These are phyloP conservation scores for Dasysyrphus tricinctus DNA, from an alignment of 2,888 invertebrate species.

Conservation along the genomic window DNA sequence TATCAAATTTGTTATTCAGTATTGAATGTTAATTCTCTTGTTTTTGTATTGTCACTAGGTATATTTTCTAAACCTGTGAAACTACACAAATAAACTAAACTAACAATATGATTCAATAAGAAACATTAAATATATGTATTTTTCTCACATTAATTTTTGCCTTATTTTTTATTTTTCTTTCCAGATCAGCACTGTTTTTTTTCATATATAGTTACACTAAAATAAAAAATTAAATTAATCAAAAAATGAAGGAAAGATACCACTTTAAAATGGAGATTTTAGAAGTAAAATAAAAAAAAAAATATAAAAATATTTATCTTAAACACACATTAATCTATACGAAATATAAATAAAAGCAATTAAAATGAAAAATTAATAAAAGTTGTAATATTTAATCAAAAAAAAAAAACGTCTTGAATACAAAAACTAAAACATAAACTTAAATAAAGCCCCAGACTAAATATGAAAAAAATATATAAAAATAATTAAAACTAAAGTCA, in stretches of 20 bases:
- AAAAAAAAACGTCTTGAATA: constrained; percentile 59
- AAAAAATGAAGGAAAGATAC: constrained; percentile 58
- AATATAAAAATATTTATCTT: constrained; percentile 52
- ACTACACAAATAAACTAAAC: not conserved
- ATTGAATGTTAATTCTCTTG: not conserved
- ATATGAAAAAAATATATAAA: constrained; percentile 36
- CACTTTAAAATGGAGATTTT: constrained; percentile 62
- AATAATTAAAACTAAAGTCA: constrained; percentile 8
- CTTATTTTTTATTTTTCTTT: constrained; percentile 56
- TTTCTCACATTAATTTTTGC: constrained; percentile 29
- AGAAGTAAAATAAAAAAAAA: constrained; percentile 67
- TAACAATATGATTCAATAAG: not conserved
- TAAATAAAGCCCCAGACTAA: constrained; percentile 71
- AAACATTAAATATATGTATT: not conserved
- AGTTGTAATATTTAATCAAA: constrained; percentile 49
- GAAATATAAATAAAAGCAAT: constrained; percentile 60
- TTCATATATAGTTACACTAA: constrained; percentile 51
- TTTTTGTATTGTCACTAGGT: no score
- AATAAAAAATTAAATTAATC: constrained; percentile 26
- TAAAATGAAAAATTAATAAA: constrained; percentile 54
- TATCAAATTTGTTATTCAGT: no score
- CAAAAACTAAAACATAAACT: constrained; percentile 50
- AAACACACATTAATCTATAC: constrained; percentile 68
- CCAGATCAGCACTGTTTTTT: constrained; percentile 69
- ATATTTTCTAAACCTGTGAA: no score